phyloP scores from a whole-genome alignment of 2,888 invertebrate genomes.

The Tineola bisselliella region DNA sequence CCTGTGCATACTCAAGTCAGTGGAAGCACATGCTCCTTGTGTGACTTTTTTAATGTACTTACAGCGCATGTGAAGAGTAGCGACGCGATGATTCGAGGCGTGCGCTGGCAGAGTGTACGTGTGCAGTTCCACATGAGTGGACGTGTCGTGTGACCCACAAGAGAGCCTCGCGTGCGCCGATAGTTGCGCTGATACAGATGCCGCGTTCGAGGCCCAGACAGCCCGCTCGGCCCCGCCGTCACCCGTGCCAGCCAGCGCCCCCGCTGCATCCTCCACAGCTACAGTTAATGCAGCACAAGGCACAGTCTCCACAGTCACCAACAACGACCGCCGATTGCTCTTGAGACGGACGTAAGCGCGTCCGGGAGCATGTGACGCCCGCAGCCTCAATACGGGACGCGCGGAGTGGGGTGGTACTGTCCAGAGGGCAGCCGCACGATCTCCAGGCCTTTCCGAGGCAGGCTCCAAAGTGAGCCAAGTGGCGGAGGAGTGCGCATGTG shows the following conservation, averaged over 20 bases:
- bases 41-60: conserved; percentile 45
- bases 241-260: conserved; percentile 29
- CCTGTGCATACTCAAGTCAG: conserved; percentile 16
- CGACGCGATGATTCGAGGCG: conserved; percentile 28
- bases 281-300: conserved; percentile 50
- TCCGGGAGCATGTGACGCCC: neutral
- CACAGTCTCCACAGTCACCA: conserved; percentile 44
- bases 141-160: conserved; percentile 17
- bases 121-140: conserved; percentile 26
- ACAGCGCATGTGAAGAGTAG: conserved; percentile 26
- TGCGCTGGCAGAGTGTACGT: conserved; percentile 34
- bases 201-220: conserved; percentile 87
- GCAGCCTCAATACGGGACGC: neutral
- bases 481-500: conserved; percentile 87
- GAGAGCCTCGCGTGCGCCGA: conserved; percentile 46
- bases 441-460: conserved; percentile 80
- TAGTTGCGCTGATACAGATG: conserved; percentile 65
- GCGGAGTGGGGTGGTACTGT: conserved; percentile 89
- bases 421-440: conserved; percentile 85
- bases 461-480: conserved; percentile 94
- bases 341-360: conserved; percentile 23
- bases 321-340: conserved; percentile 40
- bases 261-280: conserved; percentile 51
- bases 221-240: conserved; percentile 72
- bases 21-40: neutral